Evolutionary conservation across 2,113 vertebrate species (phyloP).

Genomic region (Leptocoma aspasia): DNA sequence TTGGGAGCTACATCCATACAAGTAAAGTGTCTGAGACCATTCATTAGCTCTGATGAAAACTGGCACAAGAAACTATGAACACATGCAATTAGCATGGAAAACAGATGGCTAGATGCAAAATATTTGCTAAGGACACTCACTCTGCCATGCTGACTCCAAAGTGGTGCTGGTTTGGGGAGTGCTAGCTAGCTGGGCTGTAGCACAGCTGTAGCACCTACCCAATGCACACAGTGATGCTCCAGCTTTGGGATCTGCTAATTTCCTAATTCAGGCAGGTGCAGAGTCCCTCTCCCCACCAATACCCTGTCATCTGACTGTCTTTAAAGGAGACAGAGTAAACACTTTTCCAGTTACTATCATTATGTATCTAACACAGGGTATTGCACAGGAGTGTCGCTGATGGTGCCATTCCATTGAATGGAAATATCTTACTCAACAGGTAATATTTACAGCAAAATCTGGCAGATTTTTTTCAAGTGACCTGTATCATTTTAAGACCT

Average conservation of each 20-base stretch:
- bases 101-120: not conserved
- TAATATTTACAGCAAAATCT: not conserved
- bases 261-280: not conserved
- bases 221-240: not conserved
- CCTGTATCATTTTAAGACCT: not conserved
- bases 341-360: not conserved
- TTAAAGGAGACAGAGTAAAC: not conserved
- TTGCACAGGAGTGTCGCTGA: not conserved
- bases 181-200: not conserved
- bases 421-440: not conserved
- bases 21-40: not conserved
- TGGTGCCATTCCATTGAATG: not conserved
- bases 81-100: not conserved
- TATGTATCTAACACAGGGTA: not conserved
- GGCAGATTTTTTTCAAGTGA: not conserved
- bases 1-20: not conserved
- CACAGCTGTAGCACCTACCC: not conserved
- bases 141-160: not conserved
- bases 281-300: not conserved
- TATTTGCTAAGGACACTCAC: not conserved
- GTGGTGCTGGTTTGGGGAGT: not conserved
- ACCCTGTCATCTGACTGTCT: rapidly evolving
- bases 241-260: not conserved
- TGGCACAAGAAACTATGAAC: not conserved
- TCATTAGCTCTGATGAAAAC: not conserved